Percentiles rank a stretch among this genome's conserved stretches.
These are phyloP conservation scores for Eueides isabella DNA, from an alignment of 1,140 invertebrate species.

Conservation along the genomic window DNA sequence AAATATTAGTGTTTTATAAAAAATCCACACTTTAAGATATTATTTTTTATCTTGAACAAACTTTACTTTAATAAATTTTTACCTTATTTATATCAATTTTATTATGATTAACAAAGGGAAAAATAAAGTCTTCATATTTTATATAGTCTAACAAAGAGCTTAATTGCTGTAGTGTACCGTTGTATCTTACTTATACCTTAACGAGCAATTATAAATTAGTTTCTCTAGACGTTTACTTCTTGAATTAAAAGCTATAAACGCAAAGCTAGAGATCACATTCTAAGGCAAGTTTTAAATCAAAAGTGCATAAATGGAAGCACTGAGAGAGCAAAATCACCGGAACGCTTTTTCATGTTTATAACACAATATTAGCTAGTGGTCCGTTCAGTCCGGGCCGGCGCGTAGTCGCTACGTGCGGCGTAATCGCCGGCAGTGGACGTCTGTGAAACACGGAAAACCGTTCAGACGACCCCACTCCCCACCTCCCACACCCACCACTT, in stretches of 20 bases:
- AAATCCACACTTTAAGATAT: no score
- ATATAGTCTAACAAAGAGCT: no score
- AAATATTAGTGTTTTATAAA: no score
- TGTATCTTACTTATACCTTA: neutral
- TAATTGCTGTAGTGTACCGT: neutral
- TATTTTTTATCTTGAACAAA: no score
- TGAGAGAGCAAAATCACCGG: conserved; percentile 67
- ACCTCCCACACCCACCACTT: conserved; percentile 66
- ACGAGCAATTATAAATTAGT: neutral
- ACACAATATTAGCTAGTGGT: conserved; percentile 72
- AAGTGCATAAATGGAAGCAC: conserved; percentile 59
- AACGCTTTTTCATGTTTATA: conserved; percentile 80
- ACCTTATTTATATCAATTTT: no score
- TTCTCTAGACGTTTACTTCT: neutral
- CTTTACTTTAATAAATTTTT: no score
- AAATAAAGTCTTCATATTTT: no score
- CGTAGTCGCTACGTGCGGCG: conserved; percentile 66
- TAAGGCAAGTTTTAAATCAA: conserved; percentile 27
- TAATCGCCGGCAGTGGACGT: conserved; percentile 73
- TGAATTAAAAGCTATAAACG: neutral
- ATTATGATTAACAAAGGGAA: no score
- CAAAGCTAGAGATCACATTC: conserved; percentile 1
- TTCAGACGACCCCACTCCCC: conserved; percentile 67
- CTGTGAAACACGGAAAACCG: conserved; percentile 79
- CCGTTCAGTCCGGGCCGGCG: conserved; percentile 50